Percentiles rank a stretch among this genome's conserved stretches.
Conservation (phyloP, 1,140 invertebrate genomes). For the Hestina assimilis region DNA sequence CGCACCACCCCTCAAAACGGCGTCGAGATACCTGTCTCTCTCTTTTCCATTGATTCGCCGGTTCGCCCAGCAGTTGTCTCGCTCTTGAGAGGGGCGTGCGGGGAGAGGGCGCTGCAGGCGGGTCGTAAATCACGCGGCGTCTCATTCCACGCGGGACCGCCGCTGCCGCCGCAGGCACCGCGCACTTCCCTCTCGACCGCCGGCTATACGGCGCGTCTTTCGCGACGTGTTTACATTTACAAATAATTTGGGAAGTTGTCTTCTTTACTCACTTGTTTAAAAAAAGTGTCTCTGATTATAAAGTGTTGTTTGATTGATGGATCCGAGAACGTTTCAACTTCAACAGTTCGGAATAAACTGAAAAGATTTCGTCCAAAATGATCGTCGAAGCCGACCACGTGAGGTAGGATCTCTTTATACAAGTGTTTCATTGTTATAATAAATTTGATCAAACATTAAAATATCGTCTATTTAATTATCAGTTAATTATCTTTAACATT, state of each 20-base stretch:
- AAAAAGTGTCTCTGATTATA: slow-evolving; percentile 45
- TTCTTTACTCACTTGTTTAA: slow-evolving; percentile 48
- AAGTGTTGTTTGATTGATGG: slow-evolving; percentile 70
- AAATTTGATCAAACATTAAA: background rate
- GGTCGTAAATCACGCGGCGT: slow-evolving; percentile 76
- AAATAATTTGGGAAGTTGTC: slow-evolving; percentile 56
- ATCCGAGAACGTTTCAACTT: slow-evolving; percentile 45
- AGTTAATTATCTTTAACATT: background rate
- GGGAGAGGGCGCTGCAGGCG: slow-evolving; percentile 72
- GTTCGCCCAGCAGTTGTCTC: slow-evolving; percentile 36
- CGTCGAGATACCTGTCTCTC: slow-evolving; percentile 53
- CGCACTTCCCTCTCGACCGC: slow-evolving; percentile 68
- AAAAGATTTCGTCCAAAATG: slow-evolving; percentile 72
- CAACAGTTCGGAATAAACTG: slow-evolving; percentile 47
- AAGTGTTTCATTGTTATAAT: slow-evolving; percentile 41
- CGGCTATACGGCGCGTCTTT: slow-evolving; percentile 68
- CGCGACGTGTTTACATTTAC: slow-evolving; percentile 71
- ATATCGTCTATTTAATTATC: background rate
- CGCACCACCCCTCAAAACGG: slow-evolving; percentile 67
- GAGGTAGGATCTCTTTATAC: slow-evolving; percentile 65
- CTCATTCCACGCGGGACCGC: slow-evolving; percentile 77
- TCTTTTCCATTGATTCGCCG: slow-evolving; percentile 33
- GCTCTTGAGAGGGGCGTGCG: slow-evolving; percentile 52
- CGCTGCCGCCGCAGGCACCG: slow-evolving; percentile 70
- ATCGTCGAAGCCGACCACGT: slow-evolving; percentile 73